Base-by-base conservation (phyloP, 2,888 invertebrate species). In the Atethmia centrago region DNA sequence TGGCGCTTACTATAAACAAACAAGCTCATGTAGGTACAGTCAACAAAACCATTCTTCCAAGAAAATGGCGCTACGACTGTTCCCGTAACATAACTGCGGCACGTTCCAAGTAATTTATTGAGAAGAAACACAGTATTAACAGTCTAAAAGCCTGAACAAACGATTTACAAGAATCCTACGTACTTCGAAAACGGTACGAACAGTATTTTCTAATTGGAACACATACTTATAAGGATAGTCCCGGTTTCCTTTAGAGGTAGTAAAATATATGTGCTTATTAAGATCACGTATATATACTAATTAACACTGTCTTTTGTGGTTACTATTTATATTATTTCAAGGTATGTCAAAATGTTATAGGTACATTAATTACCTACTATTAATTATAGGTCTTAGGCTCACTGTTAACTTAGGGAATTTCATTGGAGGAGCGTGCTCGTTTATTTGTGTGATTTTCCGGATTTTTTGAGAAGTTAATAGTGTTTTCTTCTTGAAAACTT, bases 131-230 rank as follows among this genome's bases (percentile, higher is more conserved):
- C 71, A 70, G 61, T 77, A 74, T 85, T 85, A 85, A 85, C 85
- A 65, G 80, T 80, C 71, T 77, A 85, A 83, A 86, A 71, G 71
- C 55, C 53, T 68, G 53, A 68, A 76, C 78, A 77, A 86, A 88
- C 82, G 83, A 85, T 88, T 80, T 84, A 84, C 86, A 80, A 85
- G 86, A 89, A 88, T 89, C 80, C 82, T 79, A 87, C 75, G 79
- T 85, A 82, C 80, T 79, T 83, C 80, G 85, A 85, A 89, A 88
- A 88, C 88, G 83, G 77, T 74, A 77, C 79, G 63, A 83, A 79
- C 78, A 83, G 84, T 90, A 89, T 90, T 92, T 92, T 93, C 90
- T 92, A 92, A 92, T 91, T 91, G 87, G 90, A 88, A 86, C 91
- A 85, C 83, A 87, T 79, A 85, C 92, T 79, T 90, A 90, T 90